phyloP scores from a whole-genome alignment of 2,113 vertebrate genomes.

The Silurus meridionalis region DNA sequence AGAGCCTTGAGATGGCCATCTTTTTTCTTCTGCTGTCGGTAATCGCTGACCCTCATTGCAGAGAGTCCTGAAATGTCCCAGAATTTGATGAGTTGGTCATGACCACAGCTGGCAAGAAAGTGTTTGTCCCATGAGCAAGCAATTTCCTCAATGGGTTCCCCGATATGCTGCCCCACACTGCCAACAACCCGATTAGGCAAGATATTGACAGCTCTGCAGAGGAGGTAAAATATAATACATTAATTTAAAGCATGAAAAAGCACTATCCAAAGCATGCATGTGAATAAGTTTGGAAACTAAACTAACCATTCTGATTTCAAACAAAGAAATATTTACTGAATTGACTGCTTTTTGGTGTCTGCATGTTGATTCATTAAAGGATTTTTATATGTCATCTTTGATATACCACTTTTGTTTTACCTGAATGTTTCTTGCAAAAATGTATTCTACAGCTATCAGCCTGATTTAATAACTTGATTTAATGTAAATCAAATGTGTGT shows the following conservation, averaged over 20 bases:
- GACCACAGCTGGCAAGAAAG: conserved; percentile 86
- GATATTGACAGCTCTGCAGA: conserved; percentile 83
- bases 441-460: no score
- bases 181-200: conserved; percentile 91
- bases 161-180: conserved; percentile 85
- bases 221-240: not conserved
- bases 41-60: conserved; percentile 77
- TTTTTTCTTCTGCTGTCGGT: conserved; percentile 86
- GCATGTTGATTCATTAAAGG: not conserved
- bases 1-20: conserved; percentile 79
- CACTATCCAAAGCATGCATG: not conserved
- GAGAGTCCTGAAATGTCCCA: conserved; percentile 83
- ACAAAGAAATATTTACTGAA: not conserved
- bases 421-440: no score
- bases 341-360: not conserved
- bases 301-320: not conserved
- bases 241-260: not conserved
- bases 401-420: no score
- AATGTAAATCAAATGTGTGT: no score
- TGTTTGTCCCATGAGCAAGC: conserved; percentile 72
- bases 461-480: no score
- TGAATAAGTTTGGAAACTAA: not conserved
- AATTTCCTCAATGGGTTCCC: conserved; percentile 88
- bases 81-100: conserved; percentile 93
- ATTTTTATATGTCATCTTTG: no score